Evolutionary conservation across 1,140 invertebrate species (phyloP).

Genomic region (Trinorchestia longiramus): DNA sequence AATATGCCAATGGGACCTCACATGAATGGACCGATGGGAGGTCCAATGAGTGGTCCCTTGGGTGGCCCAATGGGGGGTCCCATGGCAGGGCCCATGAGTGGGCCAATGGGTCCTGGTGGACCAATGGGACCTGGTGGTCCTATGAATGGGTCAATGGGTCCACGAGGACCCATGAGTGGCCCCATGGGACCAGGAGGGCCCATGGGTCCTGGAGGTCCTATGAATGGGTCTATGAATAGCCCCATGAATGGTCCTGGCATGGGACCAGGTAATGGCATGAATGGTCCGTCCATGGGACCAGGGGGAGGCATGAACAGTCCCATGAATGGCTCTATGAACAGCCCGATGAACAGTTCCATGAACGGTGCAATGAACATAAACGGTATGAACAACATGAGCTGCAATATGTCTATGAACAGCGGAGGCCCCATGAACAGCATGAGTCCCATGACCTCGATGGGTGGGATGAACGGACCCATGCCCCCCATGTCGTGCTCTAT

Average conservation of each 20-base stretch:
- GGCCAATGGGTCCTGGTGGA: constrained; percentile 61
- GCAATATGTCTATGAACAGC: constrained; percentile 59
- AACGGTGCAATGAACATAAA: constrained; percentile 58
- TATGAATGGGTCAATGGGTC: constrained; percentile 66
- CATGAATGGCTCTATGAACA: constrained; percentile 67
- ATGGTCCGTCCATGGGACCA: constrained; percentile 64
- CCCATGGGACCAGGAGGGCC: constrained; percentile 66
- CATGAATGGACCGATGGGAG: constrained; percentile 69
- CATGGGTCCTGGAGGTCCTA: constrained; percentile 66
- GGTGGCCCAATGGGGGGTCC: constrained; percentile 63
- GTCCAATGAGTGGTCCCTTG: constrained; percentile 64
- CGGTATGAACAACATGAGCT: constrained; percentile 57
- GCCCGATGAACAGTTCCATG: constrained; percentile 61
- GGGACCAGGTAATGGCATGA: constrained; percentile 61
- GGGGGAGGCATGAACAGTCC: constrained; percentile 57
- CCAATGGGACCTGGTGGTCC: constrained; percentile 65
- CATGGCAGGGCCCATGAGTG: constrained; percentile 65
- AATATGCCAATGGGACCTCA: constrained; percentile 64
- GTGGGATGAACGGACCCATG: constrained; percentile 63
- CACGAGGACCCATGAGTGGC: constrained; percentile 66
- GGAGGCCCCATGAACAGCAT: constrained; percentile 68
- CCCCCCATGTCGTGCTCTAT: constrained; percentile 66
- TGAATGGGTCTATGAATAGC: constrained; percentile 67
- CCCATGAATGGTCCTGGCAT: constrained; percentile 65
- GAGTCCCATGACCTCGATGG: constrained; percentile 56